Percentiles rank a stretch among this genome's conserved stretches.
These are phyloP conservation scores for Cyanoderma ruficeps DNA, from an alignment of 2,113 vertebrate species.

Conservation along the genomic window DNA sequence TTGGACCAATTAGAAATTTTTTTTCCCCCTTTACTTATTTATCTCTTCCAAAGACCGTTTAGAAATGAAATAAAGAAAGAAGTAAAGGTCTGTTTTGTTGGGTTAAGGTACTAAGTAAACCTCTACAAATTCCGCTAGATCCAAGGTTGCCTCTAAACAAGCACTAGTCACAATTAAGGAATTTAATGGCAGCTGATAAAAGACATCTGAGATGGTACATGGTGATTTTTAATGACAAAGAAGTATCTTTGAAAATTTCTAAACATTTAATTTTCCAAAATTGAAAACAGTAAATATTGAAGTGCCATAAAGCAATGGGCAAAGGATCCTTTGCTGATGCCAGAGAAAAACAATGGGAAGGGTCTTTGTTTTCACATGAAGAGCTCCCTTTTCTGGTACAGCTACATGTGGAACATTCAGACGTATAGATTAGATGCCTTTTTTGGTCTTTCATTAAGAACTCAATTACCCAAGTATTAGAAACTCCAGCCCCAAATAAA, in stretches of 20 bases:
- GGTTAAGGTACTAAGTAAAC: neutral
- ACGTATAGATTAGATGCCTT: neutral
- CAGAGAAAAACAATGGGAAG: neutral
- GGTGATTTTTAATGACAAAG: neutral
- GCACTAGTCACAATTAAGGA: neutral
- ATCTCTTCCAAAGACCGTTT: neutral
- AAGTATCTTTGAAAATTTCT: neutral
- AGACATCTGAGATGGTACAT: neutral
- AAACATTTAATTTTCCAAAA: neutral
- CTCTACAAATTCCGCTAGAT: neutral
- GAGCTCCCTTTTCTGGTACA: neutral
- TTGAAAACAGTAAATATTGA: neutral
- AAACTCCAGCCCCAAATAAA: neutral
- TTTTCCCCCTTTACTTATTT: neutral
- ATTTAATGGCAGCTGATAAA: neutral
- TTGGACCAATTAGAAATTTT: neutral
- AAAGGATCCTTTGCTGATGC: neutral
- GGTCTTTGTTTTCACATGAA: neutral
- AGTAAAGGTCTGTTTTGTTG: neutral
- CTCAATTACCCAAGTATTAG: neutral
- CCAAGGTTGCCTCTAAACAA: neutral
- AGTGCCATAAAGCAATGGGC: neutral
- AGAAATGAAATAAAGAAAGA: neutral
- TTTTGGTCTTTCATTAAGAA: neutral
- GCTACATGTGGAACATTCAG: neutral